These are phyloP conservation scores for Phrynosoma blainvillii DNA, from an alignment of 2,113 vertebrate genomes.

Conservation along the genomic window DNA sequence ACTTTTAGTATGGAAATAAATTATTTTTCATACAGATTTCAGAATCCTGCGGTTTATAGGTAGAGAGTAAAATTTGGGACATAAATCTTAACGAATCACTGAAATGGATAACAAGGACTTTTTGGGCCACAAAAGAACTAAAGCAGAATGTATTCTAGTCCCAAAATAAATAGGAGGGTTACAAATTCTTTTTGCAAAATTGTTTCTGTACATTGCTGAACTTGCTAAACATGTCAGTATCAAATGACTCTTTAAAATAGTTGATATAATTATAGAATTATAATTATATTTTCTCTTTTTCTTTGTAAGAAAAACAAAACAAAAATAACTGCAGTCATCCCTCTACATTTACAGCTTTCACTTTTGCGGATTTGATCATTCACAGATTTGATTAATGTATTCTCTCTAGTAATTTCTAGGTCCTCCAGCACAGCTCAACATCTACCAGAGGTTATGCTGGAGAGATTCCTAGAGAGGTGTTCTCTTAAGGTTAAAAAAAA, in stretches of 20 bases:
- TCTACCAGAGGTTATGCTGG: too few relatives aligned
- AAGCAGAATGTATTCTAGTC: constrained; percentile 13
- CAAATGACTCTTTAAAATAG: constrained; percentile 2
- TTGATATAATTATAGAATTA: not conserved
- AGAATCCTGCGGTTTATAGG: not conserved
- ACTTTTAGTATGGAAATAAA: not conserved
- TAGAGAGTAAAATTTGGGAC: not conserved
- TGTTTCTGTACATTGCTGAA: not conserved
- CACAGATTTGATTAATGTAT: too few relatives aligned
- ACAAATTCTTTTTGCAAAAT: not conserved
- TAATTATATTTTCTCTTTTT: not conserved
- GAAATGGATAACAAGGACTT: not conserved
- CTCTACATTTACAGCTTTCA: too few relatives aligned
- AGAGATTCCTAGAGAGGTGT: too few relatives aligned
- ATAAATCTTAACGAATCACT: not conserved
- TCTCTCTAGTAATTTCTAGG: too few relatives aligned
- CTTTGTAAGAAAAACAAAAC: constrained; percentile 36
- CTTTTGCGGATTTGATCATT: too few relatives aligned
- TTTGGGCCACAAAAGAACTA: not conserved
- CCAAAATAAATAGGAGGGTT: not conserved
- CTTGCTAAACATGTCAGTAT: not conserved
- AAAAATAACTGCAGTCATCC: not conserved
- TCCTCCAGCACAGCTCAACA: too few relatives aligned
- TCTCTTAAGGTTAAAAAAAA: too few relatives aligned
- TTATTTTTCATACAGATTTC: not conserved